Base-by-base conservation (phyloP, 30 jellyfish, hydroid and myxozoan species). In the Clytia hemisphaerica region DNA sequence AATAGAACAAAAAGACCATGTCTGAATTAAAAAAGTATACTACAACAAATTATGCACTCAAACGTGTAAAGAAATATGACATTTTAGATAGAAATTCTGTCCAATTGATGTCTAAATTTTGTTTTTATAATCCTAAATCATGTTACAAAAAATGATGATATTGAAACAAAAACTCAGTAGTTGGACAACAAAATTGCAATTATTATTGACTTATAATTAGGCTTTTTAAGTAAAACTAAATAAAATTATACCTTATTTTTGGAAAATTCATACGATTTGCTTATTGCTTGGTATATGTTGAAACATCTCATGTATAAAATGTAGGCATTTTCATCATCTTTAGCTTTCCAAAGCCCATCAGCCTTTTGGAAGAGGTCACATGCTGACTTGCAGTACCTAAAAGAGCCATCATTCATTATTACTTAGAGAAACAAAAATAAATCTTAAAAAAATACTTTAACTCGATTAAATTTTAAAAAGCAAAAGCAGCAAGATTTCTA, bases 311-410 rank as follows among this genome's bases (percentile, higher is more conserved):
- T 89, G 74, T 29, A 89, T 16, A 80, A 79, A 26, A 89, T 71
- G 46, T 89, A 89, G 1, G 98, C 84, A 34, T 49, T 74, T 34
- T 89, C 98, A 37, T 89, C 98, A 59, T 89, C 98, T 12, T 86
- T 85, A 81, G 72, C 92, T 46, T 64, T 60, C 30, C 12, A 76
- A 28, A 37, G 61, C 4, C 82, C 84, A 21, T 81, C 95, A 34
- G 95, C 98, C 58, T 76, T 89, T 45, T 67, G 76, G 74, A 67
- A 89, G 3, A 89, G 45, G 4, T 75, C 87, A 12, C 44, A 61
- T 37, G 78, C 63, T 12, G 98, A 68, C 5, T 16, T 38, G 55
- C 98, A 89, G 50, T 89, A 89, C 71, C 98, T 89, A 34, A 12
- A 66, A 68, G 28, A 37, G 5, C 4, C 31, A 19, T 42, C 14